Evolutionary conservation across 1,140 invertebrate genomes (phyloP).

Genomic region (Drosophila nannoptera): DNA sequence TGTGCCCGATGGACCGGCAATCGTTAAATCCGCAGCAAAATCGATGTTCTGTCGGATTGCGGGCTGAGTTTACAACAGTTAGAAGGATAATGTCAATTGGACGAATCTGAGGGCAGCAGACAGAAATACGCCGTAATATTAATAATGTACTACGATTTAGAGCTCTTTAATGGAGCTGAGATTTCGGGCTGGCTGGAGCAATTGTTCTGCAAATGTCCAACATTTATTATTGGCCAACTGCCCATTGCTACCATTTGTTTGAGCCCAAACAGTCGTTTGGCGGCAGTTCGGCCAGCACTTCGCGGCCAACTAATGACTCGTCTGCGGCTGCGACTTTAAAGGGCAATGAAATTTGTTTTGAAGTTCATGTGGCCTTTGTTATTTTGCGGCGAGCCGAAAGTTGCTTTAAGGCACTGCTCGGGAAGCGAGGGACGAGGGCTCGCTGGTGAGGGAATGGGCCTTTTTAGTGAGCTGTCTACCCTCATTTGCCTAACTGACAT

Average conservation of each 20-base stretch:
- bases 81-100: too few species aligned
- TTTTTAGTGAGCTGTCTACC: constrained; percentile 55
- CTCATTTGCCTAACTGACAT: constrained; percentile 73
- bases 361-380: constrained; percentile 6
- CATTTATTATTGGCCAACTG: constrained; percentile 49
- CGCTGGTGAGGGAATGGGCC: not conserved
- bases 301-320: constrained; percentile 54
- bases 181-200: constrained; percentile 47
- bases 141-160: too few species aligned
- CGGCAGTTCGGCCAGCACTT: constrained; percentile 21
- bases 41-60: constrained; percentile 16
- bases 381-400: not conserved
- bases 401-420: not conserved
- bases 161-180: not conserved
- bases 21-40: constrained; percentile 42
- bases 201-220: constrained; percentile 59
- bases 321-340: constrained; percentile 43
- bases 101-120: not conserved
- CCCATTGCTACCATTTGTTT: constrained; percentile 46
- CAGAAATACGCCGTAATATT: not conserved
- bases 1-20: constrained; percentile 39
- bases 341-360: constrained; percentile 18
- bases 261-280: constrained; percentile 1
- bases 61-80: not conserved
- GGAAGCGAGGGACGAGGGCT: not conserved